These are phyloP conservation scores for Caradrina kadenii DNA, from an alignment of 2,888 invertebrate genomes.

Conservation along the genomic window DNA sequence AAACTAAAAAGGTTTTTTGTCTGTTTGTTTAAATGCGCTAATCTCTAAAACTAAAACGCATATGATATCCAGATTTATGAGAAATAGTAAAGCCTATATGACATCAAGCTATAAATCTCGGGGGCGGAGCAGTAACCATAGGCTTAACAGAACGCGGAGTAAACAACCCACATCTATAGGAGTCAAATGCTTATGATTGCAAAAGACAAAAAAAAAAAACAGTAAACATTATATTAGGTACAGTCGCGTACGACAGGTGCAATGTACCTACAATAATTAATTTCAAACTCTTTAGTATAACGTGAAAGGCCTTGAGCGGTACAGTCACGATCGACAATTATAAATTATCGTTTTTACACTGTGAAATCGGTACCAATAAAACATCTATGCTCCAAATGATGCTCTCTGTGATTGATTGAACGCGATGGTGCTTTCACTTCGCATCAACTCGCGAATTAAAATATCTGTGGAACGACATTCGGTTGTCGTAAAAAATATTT, in stretches of 20 bases:
- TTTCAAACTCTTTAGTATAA: conserved; percentile 36
- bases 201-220: neutral
- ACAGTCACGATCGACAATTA: conserved; percentile 58
- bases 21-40: too few species aligned
- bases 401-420: conserved; percentile 53
- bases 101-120: too few species aligned
- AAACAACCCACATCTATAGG: neutral
- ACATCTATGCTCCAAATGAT: conserved; percentile 58
- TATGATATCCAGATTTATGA: too few species aligned
- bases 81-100: too few species aligned
- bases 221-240: neutral
- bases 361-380: conserved; percentile 61
- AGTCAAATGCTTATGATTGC: neutral
- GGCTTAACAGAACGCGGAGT: too few species aligned
- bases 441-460: conserved; percentile 71
- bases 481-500: conserved; percentile 68
- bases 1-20: too few species aligned
- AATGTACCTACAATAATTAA: conserved; percentile 14
- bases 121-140: too few species aligned
- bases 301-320: conserved; percentile 51
- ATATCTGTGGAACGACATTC: conserved; percentile 73
- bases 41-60: too few species aligned
- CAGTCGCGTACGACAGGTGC: conserved; percentile 40
- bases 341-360: conserved; percentile 56
- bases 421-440: conserved; percentile 73